phyloP scores from a whole-genome alignment of 2,113 vertebrate genomes.

The Rallus limicola region DNA sequence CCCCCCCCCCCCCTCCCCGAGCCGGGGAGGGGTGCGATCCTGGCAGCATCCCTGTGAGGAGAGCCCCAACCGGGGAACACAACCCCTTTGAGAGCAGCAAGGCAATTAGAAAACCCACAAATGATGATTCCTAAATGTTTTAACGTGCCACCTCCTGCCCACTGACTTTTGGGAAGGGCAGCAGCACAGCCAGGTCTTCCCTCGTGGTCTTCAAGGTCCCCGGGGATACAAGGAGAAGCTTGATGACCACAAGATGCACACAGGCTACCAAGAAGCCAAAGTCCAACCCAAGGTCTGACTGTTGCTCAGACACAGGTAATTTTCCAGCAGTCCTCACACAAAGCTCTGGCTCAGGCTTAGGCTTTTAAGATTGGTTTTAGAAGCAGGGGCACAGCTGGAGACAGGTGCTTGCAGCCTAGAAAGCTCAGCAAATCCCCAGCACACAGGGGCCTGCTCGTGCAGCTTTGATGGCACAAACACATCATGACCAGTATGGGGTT shows the following conservation, averaged over 20 bases:
- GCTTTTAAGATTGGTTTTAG: background rate
- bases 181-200: background rate
- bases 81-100: background rate
- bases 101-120: background rate
- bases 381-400: background rate
- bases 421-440: background rate
- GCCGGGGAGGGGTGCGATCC: background rate
- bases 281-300: background rate
- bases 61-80: background rate
- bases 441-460: background rate
- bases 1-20: conserved; percentile 2
- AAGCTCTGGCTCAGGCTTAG: background rate
- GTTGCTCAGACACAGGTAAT: background rate
- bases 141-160: background rate
- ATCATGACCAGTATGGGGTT: background rate
- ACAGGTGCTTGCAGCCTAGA: background rate
- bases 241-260: background rate
- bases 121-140: background rate
- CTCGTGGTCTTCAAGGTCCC: background rate
- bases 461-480: background rate
- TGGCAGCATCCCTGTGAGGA: background rate
- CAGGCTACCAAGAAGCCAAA: rapidly evolving
- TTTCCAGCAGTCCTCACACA: background rate
- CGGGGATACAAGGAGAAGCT: background rate
- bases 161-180: background rate